These are phyloP conservation scores for Clarias batrachus DNA, from an alignment of 2,113 vertebrate genomes.

Conservation along the genomic window DNA sequence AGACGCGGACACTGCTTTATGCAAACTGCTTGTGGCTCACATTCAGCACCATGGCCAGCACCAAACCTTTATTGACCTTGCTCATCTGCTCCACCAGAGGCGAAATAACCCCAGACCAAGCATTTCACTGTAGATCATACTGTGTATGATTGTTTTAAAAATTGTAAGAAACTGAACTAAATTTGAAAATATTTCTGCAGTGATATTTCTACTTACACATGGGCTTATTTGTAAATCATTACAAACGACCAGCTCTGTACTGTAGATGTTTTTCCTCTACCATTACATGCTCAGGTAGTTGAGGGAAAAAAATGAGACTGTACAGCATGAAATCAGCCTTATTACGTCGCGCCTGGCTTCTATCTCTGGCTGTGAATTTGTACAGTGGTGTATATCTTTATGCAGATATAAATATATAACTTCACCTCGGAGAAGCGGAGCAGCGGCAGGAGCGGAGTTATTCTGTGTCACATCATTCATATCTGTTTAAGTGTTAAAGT, in stretches of 20 bases:
- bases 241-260: neutral
- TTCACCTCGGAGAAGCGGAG: neutral
- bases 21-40: too few relatives aligned
- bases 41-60: too few relatives aligned
- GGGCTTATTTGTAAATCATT: too few relatives aligned
- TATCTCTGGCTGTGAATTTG: neutral
- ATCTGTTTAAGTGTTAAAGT: conserved; percentile 32
- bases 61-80: too few relatives aligned
- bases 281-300: neutral
- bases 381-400: neutral
- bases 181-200: too few relatives aligned
- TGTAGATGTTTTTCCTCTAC: neutral
- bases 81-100: too few relatives aligned
- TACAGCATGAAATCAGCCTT: neutral
- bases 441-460: neutral
- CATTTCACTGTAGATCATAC: too few relatives aligned
- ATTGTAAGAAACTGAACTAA: too few relatives aligned
- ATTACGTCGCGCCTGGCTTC: neutral
- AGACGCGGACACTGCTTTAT: too few relatives aligned
- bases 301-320: neutral
- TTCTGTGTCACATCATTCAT: conserved; percentile 1
- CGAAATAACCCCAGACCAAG: too few relatives aligned
- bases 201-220: too few relatives aligned
- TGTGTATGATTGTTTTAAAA: too few relatives aligned
- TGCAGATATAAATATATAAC: neutral